Evolutionary conservation across 2,113 vertebrate species (phyloP).

Genomic region (Chauna torquata): DNA sequence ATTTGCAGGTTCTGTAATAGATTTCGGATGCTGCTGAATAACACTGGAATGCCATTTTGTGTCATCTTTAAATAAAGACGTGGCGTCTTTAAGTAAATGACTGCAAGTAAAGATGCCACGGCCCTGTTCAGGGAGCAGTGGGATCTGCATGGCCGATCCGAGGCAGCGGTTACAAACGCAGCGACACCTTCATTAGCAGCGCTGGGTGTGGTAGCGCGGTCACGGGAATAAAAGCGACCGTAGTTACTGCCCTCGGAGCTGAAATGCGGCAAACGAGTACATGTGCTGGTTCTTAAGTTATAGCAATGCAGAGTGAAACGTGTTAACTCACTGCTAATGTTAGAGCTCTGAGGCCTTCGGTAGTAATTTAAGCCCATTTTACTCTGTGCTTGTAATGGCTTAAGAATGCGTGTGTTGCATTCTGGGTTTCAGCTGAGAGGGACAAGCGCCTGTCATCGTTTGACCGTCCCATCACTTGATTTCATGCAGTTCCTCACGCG

Average conservation of each 20-base stretch:
- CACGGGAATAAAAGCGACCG: background rate
- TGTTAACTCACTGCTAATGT: background rate
- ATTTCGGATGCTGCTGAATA: background rate
- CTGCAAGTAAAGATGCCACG: background rate
- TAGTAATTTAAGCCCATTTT: constrained; percentile 14
- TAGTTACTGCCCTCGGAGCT: background rate
- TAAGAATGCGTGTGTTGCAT: background rate
- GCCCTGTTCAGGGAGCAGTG: background rate
- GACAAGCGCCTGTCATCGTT: background rate
- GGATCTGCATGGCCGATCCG: background rate
- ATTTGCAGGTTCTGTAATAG: background rate
- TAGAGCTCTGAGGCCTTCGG: background rate
- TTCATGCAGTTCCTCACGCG: background rate
- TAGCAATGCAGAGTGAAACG: background rate
- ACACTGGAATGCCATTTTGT: background rate
- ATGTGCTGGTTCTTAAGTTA: background rate
- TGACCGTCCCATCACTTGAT: background rate
- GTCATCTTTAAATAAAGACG: background rate
- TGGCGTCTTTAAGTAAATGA: background rate
- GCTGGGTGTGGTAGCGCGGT: background rate
- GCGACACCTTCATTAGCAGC: background rate
- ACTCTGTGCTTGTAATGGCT: background rate
- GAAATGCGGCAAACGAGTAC: background rate
- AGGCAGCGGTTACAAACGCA: background rate
- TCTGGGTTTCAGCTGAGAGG: background rate